phyloP scores from a whole-genome alignment of 1,140 invertebrate species.

The Cotesia vestalis region DNA sequence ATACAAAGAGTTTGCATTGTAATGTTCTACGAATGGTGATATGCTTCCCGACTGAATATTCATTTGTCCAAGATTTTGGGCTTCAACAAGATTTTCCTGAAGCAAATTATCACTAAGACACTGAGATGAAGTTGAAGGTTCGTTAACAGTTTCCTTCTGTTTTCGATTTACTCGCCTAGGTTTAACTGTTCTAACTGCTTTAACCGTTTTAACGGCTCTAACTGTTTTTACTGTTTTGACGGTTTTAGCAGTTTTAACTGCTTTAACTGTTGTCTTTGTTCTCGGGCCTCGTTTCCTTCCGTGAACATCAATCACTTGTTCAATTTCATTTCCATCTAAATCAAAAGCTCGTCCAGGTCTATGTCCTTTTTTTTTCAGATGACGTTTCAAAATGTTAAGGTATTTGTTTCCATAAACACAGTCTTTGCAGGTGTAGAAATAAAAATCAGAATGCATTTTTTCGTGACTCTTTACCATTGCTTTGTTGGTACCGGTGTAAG shows the following conservation, averaged over 20 bases:
- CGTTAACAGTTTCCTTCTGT: too few species aligned
- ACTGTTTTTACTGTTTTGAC: neutral
- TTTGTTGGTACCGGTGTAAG: slow-evolving; percentile 96
- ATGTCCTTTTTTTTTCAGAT: slow-evolving; percentile 92
- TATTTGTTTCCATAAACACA: slow-evolving; percentile 99
- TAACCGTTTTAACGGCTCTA: too few species aligned
- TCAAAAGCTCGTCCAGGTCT: slow-evolving; percentile 87
- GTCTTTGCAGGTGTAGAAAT: slow-evolving; percentile 94
- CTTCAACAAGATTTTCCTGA: too few species aligned
- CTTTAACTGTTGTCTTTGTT: slow-evolving; percentile 63
- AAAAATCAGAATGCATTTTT: slow-evolving; percentile 97
- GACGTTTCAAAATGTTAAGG: slow-evolving; percentile 95
- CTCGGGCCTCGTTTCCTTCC: slow-evolving; percentile 88
- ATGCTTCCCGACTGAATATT: too few species aligned
- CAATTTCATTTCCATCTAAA: slow-evolving; percentile 86
- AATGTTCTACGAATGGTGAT: too few species aligned
- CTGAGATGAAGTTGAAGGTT: too few species aligned
- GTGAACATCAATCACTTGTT: slow-evolving; percentile 87
- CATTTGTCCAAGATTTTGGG: too few species aligned
- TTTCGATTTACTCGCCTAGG: slow-evolving; percentile 38
- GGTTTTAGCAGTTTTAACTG: slow-evolving; percentile 27
- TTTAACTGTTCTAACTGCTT: too few species aligned
- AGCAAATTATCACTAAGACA: too few species aligned
- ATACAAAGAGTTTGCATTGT: too few species aligned
- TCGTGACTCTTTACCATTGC: slow-evolving; percentile 99